Base-by-base conservation (phyloP, 2,888 invertebrate genomes). In the Xestobium rufovillosum region DNA sequence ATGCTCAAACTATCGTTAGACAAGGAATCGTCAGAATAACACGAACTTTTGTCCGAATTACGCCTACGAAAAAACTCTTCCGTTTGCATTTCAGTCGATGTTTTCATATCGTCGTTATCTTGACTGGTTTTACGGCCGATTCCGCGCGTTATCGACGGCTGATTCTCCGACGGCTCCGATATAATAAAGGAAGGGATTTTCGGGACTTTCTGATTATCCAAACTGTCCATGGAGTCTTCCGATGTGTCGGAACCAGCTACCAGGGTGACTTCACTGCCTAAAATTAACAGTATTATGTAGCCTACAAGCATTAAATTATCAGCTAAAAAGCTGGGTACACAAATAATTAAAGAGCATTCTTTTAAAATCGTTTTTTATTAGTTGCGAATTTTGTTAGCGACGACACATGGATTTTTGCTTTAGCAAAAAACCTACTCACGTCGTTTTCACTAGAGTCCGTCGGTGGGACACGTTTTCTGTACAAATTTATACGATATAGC, bases 61-160 rank as follows among this genome's bases (percentile, higher is more conserved):
- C 81, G 63, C 41, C 80, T 66, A 10, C 72, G 69, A 43, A 73
- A 76, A 48, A 68, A 68, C 27, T 67, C 56, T 11, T 62, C 60
- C 26, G 42, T 38, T 39, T 41, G 43, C n/a, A 43, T 38, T 16
- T 35, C 39, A 23, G 26, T 4, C 26, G 23, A 13, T 26, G 16
- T 13, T 38, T 56, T 26, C 39, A 52, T 14, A 36, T 49, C 50
- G 17, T 78, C 78, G 1, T 69, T 71, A 44, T 81, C 81, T 30
- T 78, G 72, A 35, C 80, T 80, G 2, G 76, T 73, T 49, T 80
- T 80, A 6, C 66, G 47, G 3, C 66, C 65, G 33, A 66, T 66
- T 56, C 87, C 87, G 38, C 82, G 75, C 0, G 84, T 86, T 39
- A 88, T 87, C 1, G 86, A 85, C 0, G 87, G 87, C 62, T 82